Evolutionary conservation across 2,797 vertebrate species (phyloP).

Genomic region (Streptopelia turtur): DNA sequence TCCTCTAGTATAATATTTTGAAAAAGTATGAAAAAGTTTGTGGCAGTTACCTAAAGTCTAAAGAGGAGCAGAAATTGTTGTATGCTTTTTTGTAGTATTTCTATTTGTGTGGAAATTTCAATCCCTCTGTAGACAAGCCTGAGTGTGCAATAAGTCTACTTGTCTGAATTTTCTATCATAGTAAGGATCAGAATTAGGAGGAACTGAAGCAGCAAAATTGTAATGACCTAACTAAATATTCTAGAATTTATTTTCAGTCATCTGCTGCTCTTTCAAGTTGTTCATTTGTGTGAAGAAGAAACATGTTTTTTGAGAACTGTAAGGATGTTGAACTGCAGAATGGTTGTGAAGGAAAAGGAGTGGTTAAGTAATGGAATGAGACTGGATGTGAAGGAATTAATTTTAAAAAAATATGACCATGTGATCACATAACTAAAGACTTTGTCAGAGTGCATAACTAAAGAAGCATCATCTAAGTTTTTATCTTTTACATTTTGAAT

Average conservation of each 20-base stretch:
- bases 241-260: neutral
- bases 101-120: neutral
- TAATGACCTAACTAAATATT: neutral
- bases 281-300: neutral
- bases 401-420: neutral
- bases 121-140: neutral
- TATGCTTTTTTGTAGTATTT: neutral
- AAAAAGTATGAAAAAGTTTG: neutral
- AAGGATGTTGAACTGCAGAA: neutral
- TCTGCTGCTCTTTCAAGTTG: neutral
- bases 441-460: neutral
- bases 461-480: neutral
- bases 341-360: neutral
- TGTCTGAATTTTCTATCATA: neutral
- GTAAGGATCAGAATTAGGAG: neutral
- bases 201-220: neutral
- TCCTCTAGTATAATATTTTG: neutral
- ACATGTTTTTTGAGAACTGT: neutral
- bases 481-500: neutral
- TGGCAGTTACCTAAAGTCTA: neutral
- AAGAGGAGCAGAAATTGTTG: neutral
- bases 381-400: neutral
- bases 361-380: neutral
- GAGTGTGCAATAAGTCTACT: neutral
- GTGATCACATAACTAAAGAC: neutral